A percentile compares a stretch with the other conserved stretches of the same genome.
These are phyloP conservation scores for Ictalurus furcatus DNA, from an alignment of 2,113 vertebrate genomes.

Conservation along the genomic window DNA sequence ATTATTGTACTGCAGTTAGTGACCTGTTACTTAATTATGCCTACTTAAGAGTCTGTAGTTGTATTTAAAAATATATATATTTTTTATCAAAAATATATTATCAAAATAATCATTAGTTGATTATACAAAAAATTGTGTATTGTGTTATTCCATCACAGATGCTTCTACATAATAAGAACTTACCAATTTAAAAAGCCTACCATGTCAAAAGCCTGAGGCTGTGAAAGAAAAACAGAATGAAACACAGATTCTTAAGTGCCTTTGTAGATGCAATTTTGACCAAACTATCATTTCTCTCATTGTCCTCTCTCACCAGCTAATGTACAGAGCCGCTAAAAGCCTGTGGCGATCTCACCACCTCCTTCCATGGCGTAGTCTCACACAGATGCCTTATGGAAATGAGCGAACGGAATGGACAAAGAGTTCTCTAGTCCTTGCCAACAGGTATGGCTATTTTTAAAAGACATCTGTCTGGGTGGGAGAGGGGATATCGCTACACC, in stretches of 20 bases:
- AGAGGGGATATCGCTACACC: constrained; percentile 26
- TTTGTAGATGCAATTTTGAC: constrained; percentile 24
- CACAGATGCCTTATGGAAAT: constrained; percentile 41
- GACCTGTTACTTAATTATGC: background rate
- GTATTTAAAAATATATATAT: background rate
- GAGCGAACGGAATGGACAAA: constrained; percentile 20
- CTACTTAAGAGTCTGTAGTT: background rate
- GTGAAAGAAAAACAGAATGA: background rate
- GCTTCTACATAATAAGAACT: background rate
- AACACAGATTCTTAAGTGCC: constrained; percentile 3
- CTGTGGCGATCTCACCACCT: background rate
- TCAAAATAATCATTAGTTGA: background rate
- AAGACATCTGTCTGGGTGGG: constrained; percentile 45
- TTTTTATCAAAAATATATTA: background rate
- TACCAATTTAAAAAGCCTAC: background rate
- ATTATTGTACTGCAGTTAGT: background rate
- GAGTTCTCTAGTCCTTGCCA: constrained; percentile 52
- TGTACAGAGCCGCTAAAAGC: constrained; percentile 24
- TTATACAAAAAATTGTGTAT: background rate
- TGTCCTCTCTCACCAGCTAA: constrained; percentile 13
- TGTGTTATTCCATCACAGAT: background rate
- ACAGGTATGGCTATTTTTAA: constrained; percentile 55
- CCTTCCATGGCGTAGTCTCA: background rate
- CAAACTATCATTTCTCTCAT: constrained; percentile 37
- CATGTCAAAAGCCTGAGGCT: background rate